These are phyloP conservation scores for Sternarchorhynchus goeldii DNA, from an alignment of 2,797 vertebrate genomes.

Conservation along the genomic window DNA sequence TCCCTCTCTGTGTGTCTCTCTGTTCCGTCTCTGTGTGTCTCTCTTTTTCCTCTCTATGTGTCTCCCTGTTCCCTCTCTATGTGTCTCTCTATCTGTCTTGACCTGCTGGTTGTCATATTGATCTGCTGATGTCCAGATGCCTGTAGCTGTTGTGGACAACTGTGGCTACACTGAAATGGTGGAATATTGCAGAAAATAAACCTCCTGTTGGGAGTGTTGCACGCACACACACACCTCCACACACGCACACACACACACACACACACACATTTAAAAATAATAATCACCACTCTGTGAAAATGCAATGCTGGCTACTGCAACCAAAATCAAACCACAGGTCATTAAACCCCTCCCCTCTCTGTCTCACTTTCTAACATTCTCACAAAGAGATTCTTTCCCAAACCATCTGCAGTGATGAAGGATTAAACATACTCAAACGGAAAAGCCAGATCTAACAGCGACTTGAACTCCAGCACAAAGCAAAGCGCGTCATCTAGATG, in stretches of 20 bases:
- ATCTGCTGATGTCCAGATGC: constrained; percentile 70
- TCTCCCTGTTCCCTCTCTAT: too few relatives aligned
- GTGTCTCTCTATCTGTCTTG: too few relatives aligned
- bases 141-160: constrained; percentile 51
- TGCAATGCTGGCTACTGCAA: neutral
- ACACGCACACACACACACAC: constrained; percentile 13
- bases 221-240: constrained; percentile 12
- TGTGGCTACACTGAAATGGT: constrained; percentile 10
- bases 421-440: neutral
- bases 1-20: neutral
- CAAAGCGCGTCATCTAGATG: neutral
- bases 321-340: too few relatives aligned
- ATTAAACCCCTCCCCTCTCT: too few relatives aligned
- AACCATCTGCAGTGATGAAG: neutral
- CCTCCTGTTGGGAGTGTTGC: constrained; percentile 27
- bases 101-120: constrained; percentile 66
- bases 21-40: too few relatives aligned
- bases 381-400: too few relatives aligned
- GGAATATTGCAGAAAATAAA: neutral
- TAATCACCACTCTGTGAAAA: constrained; percentile 3
- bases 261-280: constrained; percentile 17
- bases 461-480: neutral
- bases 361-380: too few relatives aligned
- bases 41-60: too few relatives aligned
- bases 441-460: neutral